phyloP scores from a whole-genome alignment of 2,113 vertebrate genomes.

The Dipodomys stephensi region DNA sequence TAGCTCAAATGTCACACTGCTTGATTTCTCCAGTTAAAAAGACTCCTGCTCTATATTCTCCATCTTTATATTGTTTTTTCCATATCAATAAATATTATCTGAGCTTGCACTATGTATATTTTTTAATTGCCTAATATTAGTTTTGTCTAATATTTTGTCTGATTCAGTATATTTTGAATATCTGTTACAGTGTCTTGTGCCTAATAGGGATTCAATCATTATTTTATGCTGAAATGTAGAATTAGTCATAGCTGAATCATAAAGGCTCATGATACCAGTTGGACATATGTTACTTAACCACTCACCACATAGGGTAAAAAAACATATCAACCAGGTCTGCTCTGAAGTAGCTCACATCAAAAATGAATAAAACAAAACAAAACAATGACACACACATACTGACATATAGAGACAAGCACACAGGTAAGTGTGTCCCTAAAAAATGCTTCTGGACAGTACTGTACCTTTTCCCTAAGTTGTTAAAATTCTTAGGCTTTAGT shows the following conservation, averaged over 20 bases:
- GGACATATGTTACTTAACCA: background rate
- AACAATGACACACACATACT: background rate
- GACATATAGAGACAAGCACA: background rate
- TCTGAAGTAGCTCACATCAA: background rate
- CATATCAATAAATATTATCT: background rate
- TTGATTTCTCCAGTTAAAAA: background rate
- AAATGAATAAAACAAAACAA: background rate
- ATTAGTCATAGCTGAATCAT: background rate
- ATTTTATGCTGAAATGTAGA: background rate
- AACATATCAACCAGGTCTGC: background rate
- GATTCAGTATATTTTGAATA: background rate
- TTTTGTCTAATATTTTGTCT: slow-evolving; percentile 21
- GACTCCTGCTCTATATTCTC: background rate
- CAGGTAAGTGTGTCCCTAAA: background rate
- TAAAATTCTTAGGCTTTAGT: background rate
- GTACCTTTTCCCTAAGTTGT: background rate
- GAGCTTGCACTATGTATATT: background rate
- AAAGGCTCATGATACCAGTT: background rate
- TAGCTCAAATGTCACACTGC: background rate
- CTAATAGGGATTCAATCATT: background rate
- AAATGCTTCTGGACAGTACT: background rate
- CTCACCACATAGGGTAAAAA: background rate
- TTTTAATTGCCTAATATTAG: background rate
- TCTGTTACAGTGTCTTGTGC: background rate
- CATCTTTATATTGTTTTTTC: background rate